These are phyloP conservation scores for Xenotilapia longispinis DNA, from an alignment of 2,113 vertebrate species.

Conservation along the genomic window DNA sequence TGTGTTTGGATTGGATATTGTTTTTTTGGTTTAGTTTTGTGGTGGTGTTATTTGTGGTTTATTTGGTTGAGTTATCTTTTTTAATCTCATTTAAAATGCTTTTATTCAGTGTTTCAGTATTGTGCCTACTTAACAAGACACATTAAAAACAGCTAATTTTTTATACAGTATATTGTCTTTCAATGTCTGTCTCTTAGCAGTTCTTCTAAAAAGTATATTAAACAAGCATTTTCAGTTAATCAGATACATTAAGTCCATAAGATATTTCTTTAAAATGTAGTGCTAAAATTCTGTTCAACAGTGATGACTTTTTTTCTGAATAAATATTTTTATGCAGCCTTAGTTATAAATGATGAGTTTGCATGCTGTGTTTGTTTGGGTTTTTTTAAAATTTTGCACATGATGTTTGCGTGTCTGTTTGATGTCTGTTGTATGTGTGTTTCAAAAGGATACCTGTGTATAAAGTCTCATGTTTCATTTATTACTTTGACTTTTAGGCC, in stretches of 20 bases:
- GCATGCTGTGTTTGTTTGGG: neutral
- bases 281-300: neutral
- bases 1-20: neutral
- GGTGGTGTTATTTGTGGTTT: neutral
- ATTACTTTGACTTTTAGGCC: neutral
- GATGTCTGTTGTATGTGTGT: neutral
- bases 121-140: neutral
- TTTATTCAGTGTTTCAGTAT: neutral
- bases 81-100: neutral
- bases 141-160: neutral
- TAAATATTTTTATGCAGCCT: neutral
- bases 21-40: neutral
- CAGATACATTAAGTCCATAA: neutral
- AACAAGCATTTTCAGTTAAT: neutral
- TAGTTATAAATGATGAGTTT: neutral
- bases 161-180: neutral
- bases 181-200: neutral
- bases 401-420: constrained; percentile 14
- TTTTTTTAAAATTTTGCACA: neutral
- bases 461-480: constrained; percentile 1
- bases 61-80: neutral
- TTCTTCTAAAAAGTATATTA: neutral
- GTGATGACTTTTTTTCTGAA: neutral
- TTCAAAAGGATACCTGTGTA: neutral
- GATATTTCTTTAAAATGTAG: neutral